Evolutionary conservation across 2,113 vertebrate genomes (phyloP), one percentile per base, ranked within the genome.

Genomic region (Capricornis sumatraensis): DNA sequence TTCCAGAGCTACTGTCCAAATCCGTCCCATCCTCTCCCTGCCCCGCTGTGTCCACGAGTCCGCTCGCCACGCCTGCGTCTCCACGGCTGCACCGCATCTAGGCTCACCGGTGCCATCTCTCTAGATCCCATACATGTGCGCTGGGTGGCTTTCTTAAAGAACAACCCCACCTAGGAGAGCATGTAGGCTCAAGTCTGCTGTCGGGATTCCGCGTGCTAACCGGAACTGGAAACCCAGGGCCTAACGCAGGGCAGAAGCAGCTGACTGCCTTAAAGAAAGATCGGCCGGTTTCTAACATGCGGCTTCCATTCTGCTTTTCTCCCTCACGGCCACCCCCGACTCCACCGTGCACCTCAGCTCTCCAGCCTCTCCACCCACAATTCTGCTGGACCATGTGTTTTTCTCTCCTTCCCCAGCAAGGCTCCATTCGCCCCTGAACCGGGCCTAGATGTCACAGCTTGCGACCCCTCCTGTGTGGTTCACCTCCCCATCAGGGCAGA

Each of bases 11-110:
- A 19, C 62, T 19, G 7, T 19, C 62, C 62, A 16, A 8, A 17
- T 4, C 8, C 30, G 0, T 2, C 16, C 3, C 33, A 19, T 4
- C 33, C 4, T n/a, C 30, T 67, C 3, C 62, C 62, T 67, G 33
- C 4, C 62, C 6, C 62, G 2, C 33, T 5, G 62, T 5, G 64
- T n/a, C 64, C 64, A 11, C 17, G 9, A 11, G 64, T 21, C 64
- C n/a, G 8, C 64, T 36, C 30, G 4, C 64, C 64, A 21, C 1
- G 1, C 9, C n/a, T 36, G n/a, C 64, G 2, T 71, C 33, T 11
- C n/a, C n/a, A 21, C 1, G 4, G n/a, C n/a, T 36, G 67, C n/a
- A 21, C 9, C 2, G n/a, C 19, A 9, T 71, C 33, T 11, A 10
- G 64, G n/a, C 5, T 71, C 67, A 2, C 5, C 17, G 2, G 64